Evolutionary conservation across 2,113 vertebrate species (phyloP).

Genomic region (Malurus alboscapulatus): DNA sequence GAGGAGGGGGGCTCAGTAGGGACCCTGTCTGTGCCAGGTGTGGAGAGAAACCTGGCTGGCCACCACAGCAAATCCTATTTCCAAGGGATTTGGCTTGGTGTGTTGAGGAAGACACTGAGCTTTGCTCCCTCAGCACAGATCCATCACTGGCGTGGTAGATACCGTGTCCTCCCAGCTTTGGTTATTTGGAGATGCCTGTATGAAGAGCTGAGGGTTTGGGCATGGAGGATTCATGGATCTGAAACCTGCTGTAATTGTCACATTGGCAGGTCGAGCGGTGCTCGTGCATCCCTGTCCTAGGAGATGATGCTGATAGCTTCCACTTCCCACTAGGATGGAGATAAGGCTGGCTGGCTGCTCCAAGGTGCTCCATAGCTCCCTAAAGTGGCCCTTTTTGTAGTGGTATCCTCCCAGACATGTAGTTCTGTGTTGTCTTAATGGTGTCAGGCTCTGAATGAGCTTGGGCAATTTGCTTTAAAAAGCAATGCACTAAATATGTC

Average conservation of each 20-base stretch:
- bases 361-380: not conserved
- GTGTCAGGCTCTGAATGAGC: constrained; percentile 47
- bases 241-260: not conserved
- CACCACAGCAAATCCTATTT: not conserved
- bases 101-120: fast-evolving
- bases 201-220: not conserved
- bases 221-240: not conserved
- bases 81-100: not conserved
- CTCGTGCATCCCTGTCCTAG: not conserved
- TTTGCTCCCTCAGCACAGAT: not conserved
- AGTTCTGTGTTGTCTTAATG: not conserved
- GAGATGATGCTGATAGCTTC: not conserved
- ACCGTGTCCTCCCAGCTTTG: not conserved
- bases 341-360: not conserved
- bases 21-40: not conserved
- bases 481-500: constrained; percentile 47
- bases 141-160: fast-evolving
- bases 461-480: constrained; percentile 37
- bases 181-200: not conserved
- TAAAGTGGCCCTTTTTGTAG: not conserved
- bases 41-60: not conserved
- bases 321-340: not conserved
- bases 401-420: not conserved
- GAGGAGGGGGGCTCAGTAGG: not conserved
- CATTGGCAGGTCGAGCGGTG: not conserved